Conservation (phyloP, 2,113 vertebrate genomes). For the Castor canadensis region DNA sequence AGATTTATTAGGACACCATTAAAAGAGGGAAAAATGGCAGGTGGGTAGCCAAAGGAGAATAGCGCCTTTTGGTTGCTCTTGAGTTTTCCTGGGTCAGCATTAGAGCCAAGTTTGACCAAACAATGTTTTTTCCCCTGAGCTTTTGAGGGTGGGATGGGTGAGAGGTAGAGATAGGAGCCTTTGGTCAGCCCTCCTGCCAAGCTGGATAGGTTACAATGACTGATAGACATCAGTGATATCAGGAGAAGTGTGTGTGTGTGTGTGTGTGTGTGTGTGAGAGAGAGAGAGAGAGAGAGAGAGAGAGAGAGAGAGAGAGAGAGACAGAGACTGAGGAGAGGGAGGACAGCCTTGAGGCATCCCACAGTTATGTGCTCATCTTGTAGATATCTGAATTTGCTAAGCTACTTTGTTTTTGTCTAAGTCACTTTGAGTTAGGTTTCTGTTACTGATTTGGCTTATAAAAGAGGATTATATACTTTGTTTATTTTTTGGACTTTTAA, state of each 20-base stretch:
- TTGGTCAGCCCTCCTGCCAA: neutral
- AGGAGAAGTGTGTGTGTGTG: neutral
- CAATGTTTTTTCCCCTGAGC: neutral
- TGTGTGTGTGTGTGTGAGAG: neutral
- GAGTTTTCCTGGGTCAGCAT: neutral
- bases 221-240: neutral
- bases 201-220: neutral
- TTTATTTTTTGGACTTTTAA: neutral
- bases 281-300: neutral
- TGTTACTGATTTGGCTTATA: neutral
- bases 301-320: neutral
- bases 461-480: neutral
- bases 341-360: neutral
- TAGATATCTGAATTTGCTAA: neutral
- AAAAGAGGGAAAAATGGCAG: no score
- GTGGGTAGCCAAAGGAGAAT: no score
- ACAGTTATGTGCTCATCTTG: neutral
- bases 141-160: neutral
- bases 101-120: neutral
- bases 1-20: no score
- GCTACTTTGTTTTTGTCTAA: neutral
- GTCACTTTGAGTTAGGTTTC: neutral
- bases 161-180: neutral
- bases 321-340: no score
- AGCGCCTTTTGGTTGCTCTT: neutral